phyloP scores from a whole-genome alignment of 2,888 invertebrate species.

The Pycnomerus fuliginosus region DNA sequence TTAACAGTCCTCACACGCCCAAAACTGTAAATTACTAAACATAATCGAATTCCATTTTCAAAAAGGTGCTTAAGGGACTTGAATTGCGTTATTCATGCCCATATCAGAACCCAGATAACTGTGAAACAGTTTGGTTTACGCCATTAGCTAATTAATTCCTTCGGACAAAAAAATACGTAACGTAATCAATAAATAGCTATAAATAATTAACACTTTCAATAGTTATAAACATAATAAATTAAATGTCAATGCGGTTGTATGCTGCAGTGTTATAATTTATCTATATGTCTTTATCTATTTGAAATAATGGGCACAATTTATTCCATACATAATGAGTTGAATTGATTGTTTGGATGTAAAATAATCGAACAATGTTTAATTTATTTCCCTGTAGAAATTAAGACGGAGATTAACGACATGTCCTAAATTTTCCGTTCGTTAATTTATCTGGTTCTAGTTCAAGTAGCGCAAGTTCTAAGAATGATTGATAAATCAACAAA shows the following conservation, averaged over 20 bases:
- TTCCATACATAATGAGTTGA: conserved; percentile 7
- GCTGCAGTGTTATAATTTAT: conserved; percentile 9
- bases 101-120: too few species aligned
- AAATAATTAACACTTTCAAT: conserved; percentile 23
- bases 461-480: too few species aligned
- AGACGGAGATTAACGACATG: too few species aligned
- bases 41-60: conserved; percentile 50
- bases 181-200: too few species aligned
- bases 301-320: conserved; percentile 10
- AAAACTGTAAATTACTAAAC: conserved; percentile 45
- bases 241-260: conserved; percentile 15
- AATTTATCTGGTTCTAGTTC: too few species aligned
- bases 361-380: too few species aligned
- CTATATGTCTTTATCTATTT: conserved; percentile 8
- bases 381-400: too few species aligned
- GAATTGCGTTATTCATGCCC: conserved; percentile 23
- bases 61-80: conserved; percentile 48
- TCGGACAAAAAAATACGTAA: too few species aligned
- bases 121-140: too few species aligned
- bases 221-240: conserved; percentile 19
- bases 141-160: too few species aligned
- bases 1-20: conserved; percentile 45
- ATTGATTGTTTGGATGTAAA: conserved; percentile 9
- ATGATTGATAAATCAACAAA: too few species aligned
- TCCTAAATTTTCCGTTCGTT: too few species aligned